Evolutionary conservation across 2,797 vertebrate species (phyloP).

Genomic region (Anguilla anguilla): DNA sequence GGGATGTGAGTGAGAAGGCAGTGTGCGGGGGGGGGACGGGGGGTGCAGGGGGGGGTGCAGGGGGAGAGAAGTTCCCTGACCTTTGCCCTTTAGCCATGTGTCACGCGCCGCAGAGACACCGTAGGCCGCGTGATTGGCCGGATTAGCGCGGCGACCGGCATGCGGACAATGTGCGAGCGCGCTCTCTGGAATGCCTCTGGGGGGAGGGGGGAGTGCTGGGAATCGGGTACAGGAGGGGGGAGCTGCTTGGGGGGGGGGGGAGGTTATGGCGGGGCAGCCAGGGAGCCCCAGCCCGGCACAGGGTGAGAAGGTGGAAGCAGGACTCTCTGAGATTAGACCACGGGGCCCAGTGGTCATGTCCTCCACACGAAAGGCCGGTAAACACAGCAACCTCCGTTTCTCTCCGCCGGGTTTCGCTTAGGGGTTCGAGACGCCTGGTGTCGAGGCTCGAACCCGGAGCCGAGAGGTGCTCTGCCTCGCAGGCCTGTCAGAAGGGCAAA

Average conservation of each 20-base stretch:
- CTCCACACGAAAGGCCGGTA: neutral
- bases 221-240: neutral
- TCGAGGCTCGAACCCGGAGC: neutral
- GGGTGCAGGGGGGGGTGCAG: neutral
- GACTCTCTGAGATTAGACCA: neutral
- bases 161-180: neutral
- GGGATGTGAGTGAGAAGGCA: neutral
- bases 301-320: neutral
- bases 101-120: neutral
- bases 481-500: neutral
- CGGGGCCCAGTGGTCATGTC: neutral
- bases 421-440: neutral
- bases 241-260: neutral
- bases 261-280: neutral
- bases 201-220: neutral
- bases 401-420: neutral
- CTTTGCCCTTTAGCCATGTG: slow-evolving; percentile 11
- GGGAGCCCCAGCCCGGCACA: neutral
- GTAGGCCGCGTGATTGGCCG: neutral
- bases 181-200: neutral
- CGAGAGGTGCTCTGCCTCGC: too few species aligned
- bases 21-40: neutral
- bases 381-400: neutral
- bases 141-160: neutral
- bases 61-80: neutral